Conservation (phyloP, 2,888 invertebrate genomes). For the Scaptomyza flava region DNA sequence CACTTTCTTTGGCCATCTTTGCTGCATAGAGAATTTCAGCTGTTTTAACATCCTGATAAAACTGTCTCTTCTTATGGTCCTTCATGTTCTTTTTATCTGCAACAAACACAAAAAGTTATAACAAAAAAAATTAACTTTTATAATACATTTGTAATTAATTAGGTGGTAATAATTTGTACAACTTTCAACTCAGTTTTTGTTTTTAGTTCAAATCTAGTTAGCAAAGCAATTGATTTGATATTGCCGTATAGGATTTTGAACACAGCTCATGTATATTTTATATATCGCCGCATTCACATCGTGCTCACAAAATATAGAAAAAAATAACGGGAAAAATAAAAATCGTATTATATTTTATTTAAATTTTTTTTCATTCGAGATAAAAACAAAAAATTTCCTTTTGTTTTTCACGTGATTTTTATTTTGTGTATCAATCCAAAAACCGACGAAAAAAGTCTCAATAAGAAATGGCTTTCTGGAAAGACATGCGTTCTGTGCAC, state of each 20-base stretch:
- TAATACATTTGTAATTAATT: no score
- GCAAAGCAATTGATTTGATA: background rate
- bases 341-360: background rate
- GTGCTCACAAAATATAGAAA: background rate
- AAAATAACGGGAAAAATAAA: background rate
- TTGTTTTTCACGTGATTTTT: background rate
- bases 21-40: conserved; percentile 86
- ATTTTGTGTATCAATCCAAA: background rate
- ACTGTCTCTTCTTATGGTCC: conserved; percentile 73
- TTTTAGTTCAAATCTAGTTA: background rate
- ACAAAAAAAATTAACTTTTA: background rate
- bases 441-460: background rate
- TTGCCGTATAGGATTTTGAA: background rate
- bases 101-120: background rate
- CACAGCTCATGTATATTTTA: conserved; percentile 84
- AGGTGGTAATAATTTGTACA: no score
- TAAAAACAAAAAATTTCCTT: background rate
- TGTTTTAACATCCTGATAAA: conserved; percentile 90
- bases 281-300: conserved; percentile 82
- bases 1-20: background rate
- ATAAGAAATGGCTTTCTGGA: conserved; percentile 7
- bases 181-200: background rate
- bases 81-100: background rate
- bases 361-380: no score
- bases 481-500: background rate